Conservation (phyloP, 1,140 invertebrate species). For the Zaprionus lachaisei region DNA sequence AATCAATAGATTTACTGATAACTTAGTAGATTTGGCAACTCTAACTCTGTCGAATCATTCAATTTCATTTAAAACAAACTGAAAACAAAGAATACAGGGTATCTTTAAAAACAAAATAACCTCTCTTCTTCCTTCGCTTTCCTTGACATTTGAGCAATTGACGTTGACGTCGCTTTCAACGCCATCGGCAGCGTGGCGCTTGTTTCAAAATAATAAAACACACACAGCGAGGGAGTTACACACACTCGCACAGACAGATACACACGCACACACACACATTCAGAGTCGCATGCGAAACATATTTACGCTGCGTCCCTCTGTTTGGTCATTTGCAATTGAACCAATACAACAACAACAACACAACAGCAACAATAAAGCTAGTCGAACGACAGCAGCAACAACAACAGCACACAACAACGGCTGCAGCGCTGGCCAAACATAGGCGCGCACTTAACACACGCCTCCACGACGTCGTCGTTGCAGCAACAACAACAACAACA, state of each 20-base stretch:
- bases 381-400: not conserved
- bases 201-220: slow-evolving; percentile 36
- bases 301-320: slow-evolving; percentile 51
- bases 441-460: slow-evolving; percentile 56
- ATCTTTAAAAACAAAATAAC: not conserved
- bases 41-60: too few relatives aligned
- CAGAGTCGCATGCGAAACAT: slow-evolving; percentile 32
- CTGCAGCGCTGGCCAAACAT: slow-evolving; percentile 39
- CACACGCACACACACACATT: not conserved
- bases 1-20: too few relatives aligned
- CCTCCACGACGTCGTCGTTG: slow-evolving; percentile 34
- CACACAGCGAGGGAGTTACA: slow-evolving; percentile 8
- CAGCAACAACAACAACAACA: slow-evolving; percentile 41
- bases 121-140: slow-evolving; percentile 13
- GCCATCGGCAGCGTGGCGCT: slow-evolving; percentile 23
- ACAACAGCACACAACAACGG: slow-evolving; percentile 11
- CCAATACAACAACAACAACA: slow-evolving; percentile 55
- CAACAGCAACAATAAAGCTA: slow-evolving; percentile 4
- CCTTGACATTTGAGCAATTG: slow-evolving; percentile 40
- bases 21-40: too few relatives aligned
- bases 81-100: not conserved
- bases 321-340: slow-evolving; percentile 60
- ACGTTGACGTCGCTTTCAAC: slow-evolving; percentile 23
- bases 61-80: not conserved
- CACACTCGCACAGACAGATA: not conserved